phyloP scores from a whole-genome alignment of 2,888 invertebrate species.

The Eubasilissa splendida region DNA sequence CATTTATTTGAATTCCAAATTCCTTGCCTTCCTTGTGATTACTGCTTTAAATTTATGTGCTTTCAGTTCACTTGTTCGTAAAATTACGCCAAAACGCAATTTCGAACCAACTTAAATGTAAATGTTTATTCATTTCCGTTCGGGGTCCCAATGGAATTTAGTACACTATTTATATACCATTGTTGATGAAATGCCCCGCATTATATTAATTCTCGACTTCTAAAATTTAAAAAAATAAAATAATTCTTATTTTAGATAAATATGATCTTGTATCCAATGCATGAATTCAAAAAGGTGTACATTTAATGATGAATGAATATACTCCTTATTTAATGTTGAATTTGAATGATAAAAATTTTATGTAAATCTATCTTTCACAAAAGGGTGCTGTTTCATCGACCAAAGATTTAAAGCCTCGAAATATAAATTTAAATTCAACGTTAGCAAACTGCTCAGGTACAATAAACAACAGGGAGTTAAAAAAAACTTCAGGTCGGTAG shows the following conservation, averaged over 20 bases:
- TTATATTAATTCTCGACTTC: neutral
- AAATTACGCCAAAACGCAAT: conserved; percentile 7
- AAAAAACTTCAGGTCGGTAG: neutral
- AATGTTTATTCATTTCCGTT: neutral
- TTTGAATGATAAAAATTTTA: too few relatives aligned
- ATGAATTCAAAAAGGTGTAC: too few relatives aligned
- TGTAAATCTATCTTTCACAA: too few relatives aligned
- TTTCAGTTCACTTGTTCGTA: conserved; percentile 16
- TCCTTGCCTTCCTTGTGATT: conserved; percentile 6
- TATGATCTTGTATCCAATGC: too few relatives aligned
- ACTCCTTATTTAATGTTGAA: too few relatives aligned
- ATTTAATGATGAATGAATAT: too few relatives aligned
- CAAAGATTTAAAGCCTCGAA: conserved; percentile 10
- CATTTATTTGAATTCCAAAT: neutral
- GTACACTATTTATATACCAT: neutral
- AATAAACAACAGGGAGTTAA: conserved; percentile 23
- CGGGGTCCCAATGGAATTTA: neutral
- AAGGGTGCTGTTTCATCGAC: neutral
- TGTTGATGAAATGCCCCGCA: neutral
- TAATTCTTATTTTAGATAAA: too few relatives aligned
- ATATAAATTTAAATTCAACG: conserved; percentile 16
- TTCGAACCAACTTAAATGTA: conserved; percentile 10
- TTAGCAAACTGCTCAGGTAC: neutral
- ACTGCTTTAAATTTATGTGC: conserved; percentile 17
- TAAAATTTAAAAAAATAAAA: too few relatives aligned